Base-by-base conservation (phyloP, 2,888 invertebrate genomes). In the Chloromyia formosa region DNA sequence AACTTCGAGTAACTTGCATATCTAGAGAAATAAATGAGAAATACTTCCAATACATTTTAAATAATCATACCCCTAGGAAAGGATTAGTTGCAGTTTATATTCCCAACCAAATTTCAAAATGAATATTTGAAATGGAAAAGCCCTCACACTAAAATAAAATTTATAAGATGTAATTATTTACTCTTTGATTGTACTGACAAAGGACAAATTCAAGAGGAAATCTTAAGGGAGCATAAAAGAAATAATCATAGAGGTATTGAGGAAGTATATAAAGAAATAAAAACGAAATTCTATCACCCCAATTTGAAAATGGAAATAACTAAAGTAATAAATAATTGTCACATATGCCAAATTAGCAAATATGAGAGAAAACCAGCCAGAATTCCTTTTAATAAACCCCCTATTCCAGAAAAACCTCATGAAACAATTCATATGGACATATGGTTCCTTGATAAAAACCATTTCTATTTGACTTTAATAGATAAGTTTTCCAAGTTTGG, bases 401-500 rank as follows among this genome's bases (percentile, higher is more conserved):
- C 5, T 7, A 66, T 22, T n/a, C 66, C 66, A 45, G n/a, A 61
- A 1, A 68, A 42, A 49, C 69, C 75, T 4, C 22, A 20, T 1
- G 22, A 75, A 61, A 27, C 35, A 14, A 20, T 27, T 10, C 60
- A 60, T 9, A 22, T 22, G 18, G 54, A 61, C 61, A 35, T 61
- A n/a, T 61, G 35, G 27, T 61, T 35, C 35, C 23, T 7, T 7
- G 27, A 35, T 10, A 35, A 35, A 7, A 61, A 61, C 5, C n/a
- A 45, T 12, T 60, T 73, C n/a, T 76, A 74, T 53, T 5, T 76
- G 14, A 76, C 73, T 1, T n/a, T 75, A 2, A 75, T 76, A 7
- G 75, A 76, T 18, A 75, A 74, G 40, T 73, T 75, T 14, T 64
- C 64, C 2, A 75, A 75, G 12, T 61, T 60, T 61, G 75, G 73